A percentile compares a stretch with the other conserved stretches of the same genome.
phyloP scores from a whole-genome alignment of 1,140 invertebrate species.

The Ganaspis sp. region DNA sequence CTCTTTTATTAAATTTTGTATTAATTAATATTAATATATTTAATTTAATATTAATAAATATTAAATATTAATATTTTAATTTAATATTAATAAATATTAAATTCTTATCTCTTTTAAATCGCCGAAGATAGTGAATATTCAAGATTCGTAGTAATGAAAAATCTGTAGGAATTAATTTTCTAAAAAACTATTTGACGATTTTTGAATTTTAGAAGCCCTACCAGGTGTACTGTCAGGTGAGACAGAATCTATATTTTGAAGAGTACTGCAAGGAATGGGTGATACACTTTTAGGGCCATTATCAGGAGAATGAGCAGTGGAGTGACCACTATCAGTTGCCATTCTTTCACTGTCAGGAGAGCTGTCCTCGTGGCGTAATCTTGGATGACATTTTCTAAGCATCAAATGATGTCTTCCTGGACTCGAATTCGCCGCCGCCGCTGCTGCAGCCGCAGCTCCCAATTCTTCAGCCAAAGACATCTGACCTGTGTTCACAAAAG shows the following conservation, averaged over 20 bases:
- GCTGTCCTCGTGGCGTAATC: slow-evolving; percentile 85
- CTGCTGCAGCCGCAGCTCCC: slow-evolving; percentile 61
- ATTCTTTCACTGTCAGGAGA: slow-evolving; percentile 90
- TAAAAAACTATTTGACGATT: too few relatives aligned
- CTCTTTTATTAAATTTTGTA: too few relatives aligned
- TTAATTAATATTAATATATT: too few relatives aligned
- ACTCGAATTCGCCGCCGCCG: slow-evolving; percentile 34
- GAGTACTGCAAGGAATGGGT: slow-evolving; percentile 76
- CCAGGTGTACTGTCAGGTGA: slow-evolving; percentile 72
- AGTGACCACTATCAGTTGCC: slow-evolving; percentile 91
- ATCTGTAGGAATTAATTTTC: too few relatives aligned
- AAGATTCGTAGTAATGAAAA: too few relatives aligned
- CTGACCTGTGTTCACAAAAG: slow-evolving; percentile 56
- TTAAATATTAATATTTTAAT: too few relatives aligned
- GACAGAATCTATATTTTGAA: slow-evolving; percentile 70
- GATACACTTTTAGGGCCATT: slow-evolving; percentile 89
- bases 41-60: too few relatives aligned
- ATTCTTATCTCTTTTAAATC: too few relatives aligned
- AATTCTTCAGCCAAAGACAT: slow-evolving; percentile 82
- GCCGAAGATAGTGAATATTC: too few relatives aligned
- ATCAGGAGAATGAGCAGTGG: slow-evolving; percentile 92
- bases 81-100: too few relatives aligned
- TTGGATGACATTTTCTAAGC: slow-evolving; percentile 82
- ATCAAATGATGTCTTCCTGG: slow-evolving; percentile 76
- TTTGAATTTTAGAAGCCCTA: too few relatives aligned